Evolutionary conservation across 2,113 vertebrate species (phyloP).

Genomic region (Chinchilla lanigera): DNA sequence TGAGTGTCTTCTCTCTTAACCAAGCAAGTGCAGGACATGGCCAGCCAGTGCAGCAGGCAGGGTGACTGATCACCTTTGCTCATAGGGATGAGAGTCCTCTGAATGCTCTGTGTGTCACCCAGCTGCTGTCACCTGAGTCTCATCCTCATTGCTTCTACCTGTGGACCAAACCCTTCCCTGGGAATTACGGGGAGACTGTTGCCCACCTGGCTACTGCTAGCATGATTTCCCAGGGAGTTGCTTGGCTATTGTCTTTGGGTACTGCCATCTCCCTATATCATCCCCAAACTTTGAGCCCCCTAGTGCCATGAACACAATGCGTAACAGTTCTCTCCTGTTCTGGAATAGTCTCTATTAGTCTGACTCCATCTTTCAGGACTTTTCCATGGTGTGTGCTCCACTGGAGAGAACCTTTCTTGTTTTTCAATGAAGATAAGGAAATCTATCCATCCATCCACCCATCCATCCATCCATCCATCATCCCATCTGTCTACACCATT

Average conservation of each 20-base stretch:
- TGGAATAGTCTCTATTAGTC: background rate
- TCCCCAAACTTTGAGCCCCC: background rate
- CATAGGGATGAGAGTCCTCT: background rate
- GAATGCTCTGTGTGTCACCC: background rate
- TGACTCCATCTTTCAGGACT: slow-evolving; percentile 5
- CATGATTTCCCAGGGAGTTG: background rate
- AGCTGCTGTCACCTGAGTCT: background rate
- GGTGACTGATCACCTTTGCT: background rate
- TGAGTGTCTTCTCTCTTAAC: background rate
- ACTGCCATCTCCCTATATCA: background rate
- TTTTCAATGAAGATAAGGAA: slow-evolving; percentile 13
- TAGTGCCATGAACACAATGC: background rate
- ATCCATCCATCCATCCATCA: background rate
- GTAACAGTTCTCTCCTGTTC: background rate
- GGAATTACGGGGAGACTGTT: background rate
- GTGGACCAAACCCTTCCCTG: background rate
- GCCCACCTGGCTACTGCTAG: background rate
- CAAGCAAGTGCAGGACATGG: background rate
- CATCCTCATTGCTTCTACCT: background rate
- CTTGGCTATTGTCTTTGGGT: background rate
- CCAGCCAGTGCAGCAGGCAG: background rate
- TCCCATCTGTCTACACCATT: background rate
- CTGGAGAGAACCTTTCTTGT: background rate
- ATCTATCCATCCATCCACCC: background rate
- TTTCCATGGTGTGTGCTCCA: background rate